Evolutionary conservation across 2,888 invertebrate species (phyloP).

Genomic region (Graphium colonna): DNA sequence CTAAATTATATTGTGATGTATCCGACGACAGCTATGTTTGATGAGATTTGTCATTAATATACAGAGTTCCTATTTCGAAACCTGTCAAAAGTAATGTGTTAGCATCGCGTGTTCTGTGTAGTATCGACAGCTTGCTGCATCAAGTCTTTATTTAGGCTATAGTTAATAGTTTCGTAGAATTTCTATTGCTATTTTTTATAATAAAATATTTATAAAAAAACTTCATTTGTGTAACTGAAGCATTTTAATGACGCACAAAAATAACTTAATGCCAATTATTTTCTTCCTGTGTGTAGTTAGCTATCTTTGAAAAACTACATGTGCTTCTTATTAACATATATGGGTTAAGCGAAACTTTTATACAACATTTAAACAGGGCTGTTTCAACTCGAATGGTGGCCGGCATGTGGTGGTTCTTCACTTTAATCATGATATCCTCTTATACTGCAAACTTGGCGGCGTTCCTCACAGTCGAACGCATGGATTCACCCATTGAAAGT

Average conservation of each 20-base stretch:
- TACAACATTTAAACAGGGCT: conserved; percentile 77
- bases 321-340: no score
- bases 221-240: no score
- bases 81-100: background rate
- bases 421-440: conserved; percentile 96
- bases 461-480: conserved; percentile 94
- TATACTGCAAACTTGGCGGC: conserved; percentile 98
- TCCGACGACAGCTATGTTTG: conserved; percentile 55
- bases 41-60: conserved; percentile 55
- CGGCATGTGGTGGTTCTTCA: conserved; percentile 98
- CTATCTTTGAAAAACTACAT: no score
- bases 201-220: no score
- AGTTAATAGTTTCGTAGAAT: conserved; percentile 25
- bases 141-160: conserved; percentile 47
- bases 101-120: conserved; percentile 49
- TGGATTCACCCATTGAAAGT: conserved; percentile 96
- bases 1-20: conserved; percentile 60
- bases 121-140: conserved; percentile 79
- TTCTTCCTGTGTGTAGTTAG: no score
- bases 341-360: background rate
- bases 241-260: no score
- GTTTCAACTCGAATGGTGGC: conserved; percentile 93
- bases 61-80: conserved; percentile 54
- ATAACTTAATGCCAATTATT: no score
- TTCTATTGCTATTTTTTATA: conserved; percentile 27